phyloP scores from a whole-genome alignment of 92 coral and sea anemone species.

The Ricordea florida region DNA sequence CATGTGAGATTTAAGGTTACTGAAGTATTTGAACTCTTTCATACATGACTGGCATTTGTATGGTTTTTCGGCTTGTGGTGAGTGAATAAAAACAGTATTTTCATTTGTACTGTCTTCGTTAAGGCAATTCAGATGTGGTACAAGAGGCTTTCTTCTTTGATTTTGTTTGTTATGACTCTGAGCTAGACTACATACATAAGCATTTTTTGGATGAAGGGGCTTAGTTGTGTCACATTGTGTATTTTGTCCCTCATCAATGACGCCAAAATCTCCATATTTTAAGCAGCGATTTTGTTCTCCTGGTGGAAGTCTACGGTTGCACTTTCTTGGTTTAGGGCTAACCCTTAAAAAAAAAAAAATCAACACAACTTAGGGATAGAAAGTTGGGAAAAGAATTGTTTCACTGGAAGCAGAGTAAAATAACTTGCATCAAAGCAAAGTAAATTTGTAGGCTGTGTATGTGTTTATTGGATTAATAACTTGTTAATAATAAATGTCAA shows the following conservation, averaged over 20 bases:
- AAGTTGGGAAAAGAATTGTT: no score
- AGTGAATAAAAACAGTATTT: not conserved
- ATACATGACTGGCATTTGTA: conserved; percentile 64
- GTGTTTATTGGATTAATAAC: no score
- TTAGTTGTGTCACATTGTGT: no score
- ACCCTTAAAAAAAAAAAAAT: not conserved
- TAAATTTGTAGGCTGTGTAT: no score
- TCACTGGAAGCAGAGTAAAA: no score
- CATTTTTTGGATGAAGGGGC: not conserved
- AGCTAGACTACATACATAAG: not conserved
- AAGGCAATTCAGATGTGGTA: not conserved
- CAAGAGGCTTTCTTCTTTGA: not conserved
- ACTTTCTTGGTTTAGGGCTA: conserved; percentile 12
- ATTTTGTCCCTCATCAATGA: not conserved
- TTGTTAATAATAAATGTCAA: no score
- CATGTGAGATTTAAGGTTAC: conserved; percentile 79
- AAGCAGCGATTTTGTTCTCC: not conserved
- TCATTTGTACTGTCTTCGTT: not conserved
- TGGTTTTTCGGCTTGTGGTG: conserved; percentile 35
- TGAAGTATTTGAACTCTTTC: conserved; percentile 77
- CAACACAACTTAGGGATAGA: not conserved
- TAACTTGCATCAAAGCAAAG: no score
- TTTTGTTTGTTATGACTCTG: not conserved
- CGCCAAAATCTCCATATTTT: not conserved
- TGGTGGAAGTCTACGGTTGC: not conserved